Evolutionary conservation across 2,113 vertebrate genomes (phyloP).

Genomic region (Noturus placidus): DNA sequence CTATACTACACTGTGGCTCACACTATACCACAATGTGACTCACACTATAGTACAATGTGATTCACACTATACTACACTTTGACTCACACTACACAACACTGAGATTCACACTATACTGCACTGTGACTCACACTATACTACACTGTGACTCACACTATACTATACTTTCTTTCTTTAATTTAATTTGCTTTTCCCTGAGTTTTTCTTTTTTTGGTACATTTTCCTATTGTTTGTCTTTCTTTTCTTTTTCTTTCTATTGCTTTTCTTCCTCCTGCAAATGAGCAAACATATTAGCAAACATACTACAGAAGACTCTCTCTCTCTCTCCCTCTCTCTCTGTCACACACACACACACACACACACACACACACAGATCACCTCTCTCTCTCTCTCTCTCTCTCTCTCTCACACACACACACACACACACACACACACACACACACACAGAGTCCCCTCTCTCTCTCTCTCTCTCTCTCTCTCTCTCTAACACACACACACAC

Average conservation of each 20-base stretch:
- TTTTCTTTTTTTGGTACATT: not conserved
- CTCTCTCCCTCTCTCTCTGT: not conserved
- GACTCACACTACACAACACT: too few species aligned
- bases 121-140: too few species aligned
- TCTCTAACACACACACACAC: conserved; percentile 71
- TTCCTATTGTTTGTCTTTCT: not conserved
- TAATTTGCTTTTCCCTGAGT: not conserved
- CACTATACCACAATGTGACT: too few species aligned
- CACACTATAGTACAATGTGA: too few species aligned
- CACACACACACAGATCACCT: too few species aligned
- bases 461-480: not conserved
- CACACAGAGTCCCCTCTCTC: too few species aligned
- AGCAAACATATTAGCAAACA: not conserved
- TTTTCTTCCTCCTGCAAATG: not conserved
- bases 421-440: conserved; percentile 59
- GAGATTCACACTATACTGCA: too few species aligned
- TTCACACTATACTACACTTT: too few species aligned
- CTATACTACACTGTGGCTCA: too few species aligned
- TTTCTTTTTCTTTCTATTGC: not conserved
- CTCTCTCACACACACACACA: conserved; percentile 69
- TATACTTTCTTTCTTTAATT: not conserved
- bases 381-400: not conserved
- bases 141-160: too few species aligned
- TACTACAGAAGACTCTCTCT: too few species aligned
- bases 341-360: too few species aligned